Base-by-base conservation (phyloP, 2,797 vertebrate genomes). In the Tokudaia muenninki region DNA sequence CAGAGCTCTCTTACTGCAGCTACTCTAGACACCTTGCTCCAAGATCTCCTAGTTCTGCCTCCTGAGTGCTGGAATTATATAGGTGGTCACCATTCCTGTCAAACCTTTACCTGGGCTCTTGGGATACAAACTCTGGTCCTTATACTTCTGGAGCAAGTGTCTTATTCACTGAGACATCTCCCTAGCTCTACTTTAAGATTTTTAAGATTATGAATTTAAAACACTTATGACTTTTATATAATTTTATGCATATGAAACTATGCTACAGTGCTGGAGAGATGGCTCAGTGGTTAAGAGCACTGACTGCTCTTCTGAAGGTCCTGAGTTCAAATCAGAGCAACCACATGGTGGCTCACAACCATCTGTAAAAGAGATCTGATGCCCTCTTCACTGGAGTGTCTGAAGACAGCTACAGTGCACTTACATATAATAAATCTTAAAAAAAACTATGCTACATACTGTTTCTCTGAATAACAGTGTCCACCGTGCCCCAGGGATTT, bases 161-260 rank as follows among this genome's bases (percentile, higher is more conserved):
- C n/a, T 79, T 79, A 79, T 52, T 29, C 29, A 79, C 29, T 52
- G 29, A 79, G 7, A 16, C 29, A 10, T 52, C 78, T 55, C 17
- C 31, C 17, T 34, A 80, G 50, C 31, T 80, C 78, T 80, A n/a
- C 79, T 37, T 81, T 81, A 37, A 52, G 4, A 57, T 59, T 52
- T 80, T 93, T 90, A 94, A 47, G 19, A 55, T 90, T 77, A 63
- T 24, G 34, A 63, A 77, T 90, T 81, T 84, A 6, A 92, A 84
- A 63, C 86, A 80, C 79, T 65, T 65, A 86, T 16, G 83, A 44
- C 44, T 52, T 93, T 74, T 80, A 82, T 84, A 52, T 81, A 77
- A 26, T 82, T 92, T 50, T 93, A 87, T 77, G 61, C 22, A 29
- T 22, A 44, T 67, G 70, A 93, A 93, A 74, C 37, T 10, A 9